These are phyloP conservation scores for Liasis olivaceus DNA, from an alignment of 2,797 vertebrate genomes.

Conservation along the genomic window DNA sequence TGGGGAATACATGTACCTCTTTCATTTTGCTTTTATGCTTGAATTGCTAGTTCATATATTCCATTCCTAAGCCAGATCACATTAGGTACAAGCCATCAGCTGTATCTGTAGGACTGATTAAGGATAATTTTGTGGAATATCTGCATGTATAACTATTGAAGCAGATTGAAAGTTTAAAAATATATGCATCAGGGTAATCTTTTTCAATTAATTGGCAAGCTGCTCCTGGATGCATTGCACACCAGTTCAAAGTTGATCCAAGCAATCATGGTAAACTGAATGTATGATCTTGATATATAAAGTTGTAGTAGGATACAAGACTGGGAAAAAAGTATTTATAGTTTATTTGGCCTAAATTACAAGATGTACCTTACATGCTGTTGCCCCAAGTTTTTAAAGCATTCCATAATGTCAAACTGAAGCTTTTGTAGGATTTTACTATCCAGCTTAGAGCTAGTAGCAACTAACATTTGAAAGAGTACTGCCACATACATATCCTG, in stretches of 20 bases:
- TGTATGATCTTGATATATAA: background rate
- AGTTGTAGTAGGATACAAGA: background rate
- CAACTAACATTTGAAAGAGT: background rate
- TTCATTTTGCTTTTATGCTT: background rate
- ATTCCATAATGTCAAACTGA: background rate
- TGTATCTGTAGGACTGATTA: background rate
- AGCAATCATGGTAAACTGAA: background rate
- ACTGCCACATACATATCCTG: background rate
- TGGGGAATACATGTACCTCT: background rate
- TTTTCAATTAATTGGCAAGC: background rate
- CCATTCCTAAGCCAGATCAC: background rate
- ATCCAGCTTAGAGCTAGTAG: background rate
- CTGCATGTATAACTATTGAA: background rate
- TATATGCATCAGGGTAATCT: background rate
- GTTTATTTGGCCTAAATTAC: background rate
- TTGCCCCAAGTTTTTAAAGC: background rate
- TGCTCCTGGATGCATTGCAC: background rate
- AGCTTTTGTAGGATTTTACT: background rate
- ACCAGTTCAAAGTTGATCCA: background rate
- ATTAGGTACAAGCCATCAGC: background rate
- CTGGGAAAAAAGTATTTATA: background rate
- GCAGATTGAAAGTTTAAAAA: background rate
- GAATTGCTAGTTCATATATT: background rate
- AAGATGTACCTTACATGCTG: background rate
- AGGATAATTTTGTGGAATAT: background rate